Conservation (phyloP, 1,140 invertebrate species). For the Wasmannia auropunctata region DNA sequence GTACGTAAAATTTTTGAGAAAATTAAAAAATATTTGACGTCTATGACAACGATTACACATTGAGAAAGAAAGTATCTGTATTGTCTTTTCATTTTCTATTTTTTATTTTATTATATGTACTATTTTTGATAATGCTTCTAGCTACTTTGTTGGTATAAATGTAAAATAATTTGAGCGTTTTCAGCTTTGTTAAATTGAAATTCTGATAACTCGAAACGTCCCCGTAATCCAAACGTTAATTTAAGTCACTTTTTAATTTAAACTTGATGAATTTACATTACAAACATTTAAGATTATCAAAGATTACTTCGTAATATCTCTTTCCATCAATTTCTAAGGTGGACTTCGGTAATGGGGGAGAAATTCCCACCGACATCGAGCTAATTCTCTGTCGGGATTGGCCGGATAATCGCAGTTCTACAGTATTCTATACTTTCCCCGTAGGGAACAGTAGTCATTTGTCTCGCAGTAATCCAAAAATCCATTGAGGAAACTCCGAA, state of each 20-base stretch:
- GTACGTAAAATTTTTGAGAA: not conserved
- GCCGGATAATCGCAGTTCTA: slow-evolving; percentile 55
- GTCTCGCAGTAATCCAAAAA: slow-evolving; percentile 57
- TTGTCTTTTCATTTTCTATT: not conserved
- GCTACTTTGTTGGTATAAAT: not conserved
- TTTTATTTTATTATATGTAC: not conserved
- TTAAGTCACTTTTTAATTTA: slow-evolving; percentile 14
- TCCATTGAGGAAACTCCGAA: slow-evolving; percentile 61
- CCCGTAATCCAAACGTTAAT: not conserved
- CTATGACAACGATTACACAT: not conserved
- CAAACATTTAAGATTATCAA: slow-evolving; percentile 50
- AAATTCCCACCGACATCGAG: slow-evolving; percentile 47
- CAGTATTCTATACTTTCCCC: slow-evolving; percentile 52
- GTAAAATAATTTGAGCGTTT: not conserved
- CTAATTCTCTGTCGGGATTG: slow-evolving; percentile 57
- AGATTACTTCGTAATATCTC: slow-evolving; percentile 28
- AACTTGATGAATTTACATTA: slow-evolving; percentile 22
- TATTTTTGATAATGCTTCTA: not conserved
- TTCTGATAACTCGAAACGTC: not conserved
- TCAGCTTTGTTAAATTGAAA: not conserved
- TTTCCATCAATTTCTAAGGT: slow-evolving; percentile 43
- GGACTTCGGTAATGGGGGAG: slow-evolving; percentile 32
- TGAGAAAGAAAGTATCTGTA: not conserved
- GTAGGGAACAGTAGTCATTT: slow-evolving; percentile 57
- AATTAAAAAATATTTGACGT: not conserved